phyloP scores from a whole-genome alignment of 1,140 invertebrate species.

The Monochamus saltuarius region DNA sequence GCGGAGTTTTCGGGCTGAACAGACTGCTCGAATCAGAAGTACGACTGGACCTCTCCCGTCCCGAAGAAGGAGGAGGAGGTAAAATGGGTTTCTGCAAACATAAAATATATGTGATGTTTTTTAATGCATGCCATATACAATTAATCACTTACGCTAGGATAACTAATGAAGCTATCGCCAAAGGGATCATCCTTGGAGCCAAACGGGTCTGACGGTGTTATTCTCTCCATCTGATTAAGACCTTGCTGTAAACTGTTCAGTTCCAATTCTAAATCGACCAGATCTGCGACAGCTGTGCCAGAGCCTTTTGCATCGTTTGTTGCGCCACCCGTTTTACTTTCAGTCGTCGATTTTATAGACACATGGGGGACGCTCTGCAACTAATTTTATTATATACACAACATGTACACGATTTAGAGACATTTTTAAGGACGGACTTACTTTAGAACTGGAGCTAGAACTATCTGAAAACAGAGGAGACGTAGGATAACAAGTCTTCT shows the following conservation, averaged over 20 bases:
- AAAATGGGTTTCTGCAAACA: constrained; percentile 55
- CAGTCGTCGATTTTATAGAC: constrained; percentile 27
- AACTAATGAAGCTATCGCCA: constrained; percentile 73
- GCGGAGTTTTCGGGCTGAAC: constrained; percentile 48
- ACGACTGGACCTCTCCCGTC: constrained; percentile 43
- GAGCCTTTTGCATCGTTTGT: constrained; percentile 31
- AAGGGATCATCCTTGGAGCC: constrained; percentile 59
- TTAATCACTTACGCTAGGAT: constrained; percentile 56
- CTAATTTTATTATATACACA: constrained; percentile 6
- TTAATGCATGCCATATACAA: too few species aligned
- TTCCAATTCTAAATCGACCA: constrained; percentile 92
- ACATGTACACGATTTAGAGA: neutral
- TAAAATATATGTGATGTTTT: too few species aligned
- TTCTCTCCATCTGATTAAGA: constrained; percentile 82
- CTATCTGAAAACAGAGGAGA: constrained; percentile 48
- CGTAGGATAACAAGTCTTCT: constrained; percentile 60
- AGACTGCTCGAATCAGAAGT: constrained; percentile 44
- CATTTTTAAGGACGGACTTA: constrained; percentile 28
- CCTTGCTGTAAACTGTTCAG: constrained; percentile 85
- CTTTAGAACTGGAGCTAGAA: constrained; percentile 41
- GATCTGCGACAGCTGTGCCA: constrained; percentile 66
- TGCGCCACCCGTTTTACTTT: constrained; percentile 30
- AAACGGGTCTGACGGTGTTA: constrained; percentile 72
- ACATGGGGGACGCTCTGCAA: constrained; percentile 30
- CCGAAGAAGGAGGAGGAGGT: constrained; percentile 66